Base-by-base conservation (phyloP, 2,888 invertebrate species). In the Clunio marinus region DNA sequence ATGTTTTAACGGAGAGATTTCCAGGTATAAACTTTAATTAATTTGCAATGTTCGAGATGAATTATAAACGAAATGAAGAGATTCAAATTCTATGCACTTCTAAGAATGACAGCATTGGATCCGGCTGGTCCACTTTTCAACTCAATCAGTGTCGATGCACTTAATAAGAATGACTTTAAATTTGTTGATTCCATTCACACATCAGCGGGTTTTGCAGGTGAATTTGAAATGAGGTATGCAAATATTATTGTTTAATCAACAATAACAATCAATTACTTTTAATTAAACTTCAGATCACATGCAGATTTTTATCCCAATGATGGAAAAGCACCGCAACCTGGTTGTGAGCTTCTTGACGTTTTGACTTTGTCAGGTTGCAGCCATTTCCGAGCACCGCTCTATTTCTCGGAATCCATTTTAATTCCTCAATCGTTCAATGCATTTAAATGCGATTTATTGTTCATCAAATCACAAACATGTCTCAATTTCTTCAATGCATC, bases 151-250 rank as follows among this genome's bases (percentile, higher is more conserved):
- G 68, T 37, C 1, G 79, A 79, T 70, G 72, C 75, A 2, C 69
- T 79, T 24, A 73, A 70, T 1, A 13, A 73, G 2, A 73, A 68
- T 20, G 75, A 75, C 1, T 79, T 75, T 0, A 71, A 70, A 5
- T 77, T 79, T 69, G 77, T 79, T 17, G 79, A 79, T 70, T 75
- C 76, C 1, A 73, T 79, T 10, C 80, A 79, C 67, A 78, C 79
- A 0, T 77, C 76, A 46, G 75, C 72, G 32, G 76, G 77, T 0
- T 68, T 77, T 1, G 75, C 78, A 62, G 78, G 79, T 0, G 78
- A 77, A 69, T 65, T 72, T 2, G 74, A 75, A 8, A 75, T 76
- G 1, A 69, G 70, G 70, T 69, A 57, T 37, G 2, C 1, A 3
- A 45, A 45, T n/a, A n/a, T 45, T n/a, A 22, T 58, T 28, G 58